These are phyloP conservation scores for Brachystomella parvula DNA, from an alignment of 1,140 invertebrate species.

Conservation along the genomic window DNA sequence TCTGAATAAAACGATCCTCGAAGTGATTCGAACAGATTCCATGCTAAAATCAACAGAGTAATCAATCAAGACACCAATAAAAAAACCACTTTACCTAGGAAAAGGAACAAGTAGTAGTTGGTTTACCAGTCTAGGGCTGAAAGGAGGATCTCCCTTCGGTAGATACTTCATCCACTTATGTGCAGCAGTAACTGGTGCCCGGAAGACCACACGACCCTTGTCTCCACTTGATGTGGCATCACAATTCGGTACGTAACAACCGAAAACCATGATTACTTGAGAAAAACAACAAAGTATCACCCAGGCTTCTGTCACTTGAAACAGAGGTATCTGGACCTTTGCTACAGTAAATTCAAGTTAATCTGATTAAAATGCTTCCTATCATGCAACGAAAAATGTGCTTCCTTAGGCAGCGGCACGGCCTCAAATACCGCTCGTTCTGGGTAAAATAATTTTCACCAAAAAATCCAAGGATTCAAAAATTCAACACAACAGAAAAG, in stretches of 20 bases:
- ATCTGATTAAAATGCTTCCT: not conserved
- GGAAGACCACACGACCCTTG: not conserved
- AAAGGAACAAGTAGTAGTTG: not conserved
- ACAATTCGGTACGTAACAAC: slow-evolving; percentile 3
- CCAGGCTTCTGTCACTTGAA: no score
- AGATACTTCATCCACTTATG: not conserved
- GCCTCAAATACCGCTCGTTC: not conserved
- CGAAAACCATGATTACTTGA: not conserved
- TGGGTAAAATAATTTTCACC: no score
- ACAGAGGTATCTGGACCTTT: no score
- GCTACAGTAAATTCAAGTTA: no score
- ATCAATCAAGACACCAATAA: not conserved
- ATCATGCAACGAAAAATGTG: not conserved
- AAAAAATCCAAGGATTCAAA: no score
- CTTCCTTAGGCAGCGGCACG: not conserved
- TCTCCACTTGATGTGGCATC: not conserved
- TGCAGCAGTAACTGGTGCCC: not conserved
- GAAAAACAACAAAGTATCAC: not conserved
- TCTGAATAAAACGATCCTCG: slow-evolving; percentile 15
- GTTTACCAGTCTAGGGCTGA: not conserved
- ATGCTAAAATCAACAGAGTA: slow-evolving; percentile 1
- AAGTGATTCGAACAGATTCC: slow-evolving; percentile 17
- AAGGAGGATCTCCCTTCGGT: not conserved
- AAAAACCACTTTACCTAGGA: not conserved
- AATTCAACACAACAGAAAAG: no score